Evolutionary conservation across 2,797 vertebrate species (phyloP).

Genomic region (Leptoclinus maculatus): DNA sequence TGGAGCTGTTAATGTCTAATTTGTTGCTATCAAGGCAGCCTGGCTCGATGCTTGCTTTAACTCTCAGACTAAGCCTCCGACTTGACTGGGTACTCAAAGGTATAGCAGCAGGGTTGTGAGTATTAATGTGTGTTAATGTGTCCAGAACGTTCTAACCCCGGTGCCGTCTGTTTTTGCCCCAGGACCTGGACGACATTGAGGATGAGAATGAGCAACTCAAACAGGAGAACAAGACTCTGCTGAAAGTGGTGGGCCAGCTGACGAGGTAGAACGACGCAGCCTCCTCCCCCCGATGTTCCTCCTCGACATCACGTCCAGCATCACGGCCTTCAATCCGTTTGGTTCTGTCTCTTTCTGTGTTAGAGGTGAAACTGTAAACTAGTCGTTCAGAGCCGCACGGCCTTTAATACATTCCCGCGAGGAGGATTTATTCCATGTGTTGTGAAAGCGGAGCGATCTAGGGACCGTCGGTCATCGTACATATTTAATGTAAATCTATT

Average conservation of each 20-base stretch:
- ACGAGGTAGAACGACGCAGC: slow-evolving; percentile 90
- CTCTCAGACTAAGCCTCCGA: slow-evolving; percentile 25
- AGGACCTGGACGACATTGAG: slow-evolving; percentile 99
- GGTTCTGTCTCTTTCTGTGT: slow-evolving; percentile 49
- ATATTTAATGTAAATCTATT: slow-evolving; percentile 87
- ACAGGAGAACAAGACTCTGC: slow-evolving; percentile 99
- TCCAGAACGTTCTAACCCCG: slow-evolving; percentile 11
- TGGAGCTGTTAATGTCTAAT: slow-evolving; percentile 74
- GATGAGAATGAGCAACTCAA: slow-evolving; percentile 99
- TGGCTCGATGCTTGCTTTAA: slow-evolving; percentile 27
- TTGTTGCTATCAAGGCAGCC: slow-evolving; percentile 65
- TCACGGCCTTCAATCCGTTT: slow-evolving; percentile 41
- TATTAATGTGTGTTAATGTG: slow-evolving; percentile 7
- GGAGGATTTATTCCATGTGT: slow-evolving; percentile 32
- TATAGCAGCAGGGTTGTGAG: slow-evolving; percentile 14
- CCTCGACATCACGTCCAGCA: slow-evolving; percentile 36
- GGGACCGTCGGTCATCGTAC: slow-evolving; percentile 35
- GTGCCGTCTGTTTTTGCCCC: not conserved
- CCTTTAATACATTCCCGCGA: slow-evolving; percentile 14
- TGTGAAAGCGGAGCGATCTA: slow-evolving; percentile 23
- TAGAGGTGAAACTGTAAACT: slow-evolving; percentile 50
- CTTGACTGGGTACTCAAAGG: not conserved
- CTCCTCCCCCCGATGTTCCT: not conserved
- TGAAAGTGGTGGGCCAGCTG: slow-evolving; percentile 98
- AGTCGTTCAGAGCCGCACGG: slow-evolving; percentile 15